These are phyloP conservation scores for Aplysina aerophoba DNA, from an alignment of 37 sponge, comb jelly and placozoan genomes.

Conservation along the genomic window DNA sequence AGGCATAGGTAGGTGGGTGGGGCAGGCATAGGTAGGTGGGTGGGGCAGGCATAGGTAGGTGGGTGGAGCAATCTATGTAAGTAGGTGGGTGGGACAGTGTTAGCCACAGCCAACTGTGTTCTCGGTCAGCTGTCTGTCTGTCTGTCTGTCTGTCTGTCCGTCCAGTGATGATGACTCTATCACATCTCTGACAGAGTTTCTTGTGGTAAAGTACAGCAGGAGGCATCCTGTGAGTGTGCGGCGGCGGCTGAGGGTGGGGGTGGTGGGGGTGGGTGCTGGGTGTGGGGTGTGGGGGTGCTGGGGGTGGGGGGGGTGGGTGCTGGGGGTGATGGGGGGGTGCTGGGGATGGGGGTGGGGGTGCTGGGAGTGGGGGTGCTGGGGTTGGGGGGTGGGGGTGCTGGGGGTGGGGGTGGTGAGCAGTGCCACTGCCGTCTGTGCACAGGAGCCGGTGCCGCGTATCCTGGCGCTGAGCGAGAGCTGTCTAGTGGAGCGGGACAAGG, in stretches of 20 bases:
- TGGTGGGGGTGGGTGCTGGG: not conserved
- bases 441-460: slow-evolving; percentile 89
- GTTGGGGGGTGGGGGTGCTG: not conserved
- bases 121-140: too few species aligned
- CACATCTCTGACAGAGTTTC: slow-evolving; percentile 94
- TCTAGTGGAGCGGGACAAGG: slow-evolving; percentile 95
- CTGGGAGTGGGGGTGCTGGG: too few species aligned
- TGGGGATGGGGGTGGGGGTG: too few species aligned
- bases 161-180: slow-evolving; percentile 94
- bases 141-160: not conserved
- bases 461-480: slow-evolving; percentile 93
- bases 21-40: not conserved
- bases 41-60: too few species aligned
- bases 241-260: not conserved
- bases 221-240: slow-evolving; percentile 69
- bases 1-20: too few species aligned
- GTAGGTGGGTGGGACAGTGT: too few species aligned
- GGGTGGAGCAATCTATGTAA: too few species aligned
- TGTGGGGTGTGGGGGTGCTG: not conserved
- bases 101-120: too few species aligned
- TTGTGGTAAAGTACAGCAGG: slow-evolving; percentile 75
- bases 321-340: too few species aligned
- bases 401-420: not conserved
- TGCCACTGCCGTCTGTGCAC: not conserved
- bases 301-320: not conserved